These are phyloP conservation scores for Hyla sarda DNA, from an alignment of 2,113 vertebrate genomes.

Conservation along the genomic window DNA sequence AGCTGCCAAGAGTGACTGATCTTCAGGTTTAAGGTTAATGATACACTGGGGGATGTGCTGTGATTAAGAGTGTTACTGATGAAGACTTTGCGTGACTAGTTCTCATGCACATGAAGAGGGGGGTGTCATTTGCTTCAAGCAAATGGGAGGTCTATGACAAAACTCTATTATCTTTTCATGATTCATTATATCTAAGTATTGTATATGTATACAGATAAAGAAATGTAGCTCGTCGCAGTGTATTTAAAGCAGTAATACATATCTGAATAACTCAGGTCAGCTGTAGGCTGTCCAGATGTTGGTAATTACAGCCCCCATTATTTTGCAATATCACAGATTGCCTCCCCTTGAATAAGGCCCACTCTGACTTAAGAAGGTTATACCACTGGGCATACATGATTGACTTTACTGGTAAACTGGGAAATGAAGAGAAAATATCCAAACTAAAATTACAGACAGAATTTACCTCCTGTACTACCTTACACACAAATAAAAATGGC, in stretches of 20 bases:
- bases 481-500: background rate
- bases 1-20: constrained; percentile 51
- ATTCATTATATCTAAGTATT: constrained; percentile 24
- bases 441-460: background rate
- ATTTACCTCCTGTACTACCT: background rate
- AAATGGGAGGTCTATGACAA: constrained; percentile 18
- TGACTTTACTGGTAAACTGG: background rate
- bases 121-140: constrained; percentile 36
- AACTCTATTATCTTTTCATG: constrained; percentile 31
- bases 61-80: constrained; percentile 41
- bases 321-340: background rate
- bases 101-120: constrained; percentile 26
- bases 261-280: background rate
- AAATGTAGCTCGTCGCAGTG: background rate
- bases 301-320: constrained; percentile 22
- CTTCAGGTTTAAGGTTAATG: constrained; percentile 49
- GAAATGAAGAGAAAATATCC: background rate
- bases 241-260: background rate
- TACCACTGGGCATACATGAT: background rate
- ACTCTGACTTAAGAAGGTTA: background rate
- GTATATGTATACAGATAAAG: background rate
- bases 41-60: constrained; percentile 44
- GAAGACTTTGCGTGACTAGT: constrained; percentile 47
- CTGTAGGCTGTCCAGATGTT: constrained; percentile 33
- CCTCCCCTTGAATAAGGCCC: background rate